Conservation (phyloP, 1,140 invertebrate species). For the Ruditapes philippinarum region DNA sequence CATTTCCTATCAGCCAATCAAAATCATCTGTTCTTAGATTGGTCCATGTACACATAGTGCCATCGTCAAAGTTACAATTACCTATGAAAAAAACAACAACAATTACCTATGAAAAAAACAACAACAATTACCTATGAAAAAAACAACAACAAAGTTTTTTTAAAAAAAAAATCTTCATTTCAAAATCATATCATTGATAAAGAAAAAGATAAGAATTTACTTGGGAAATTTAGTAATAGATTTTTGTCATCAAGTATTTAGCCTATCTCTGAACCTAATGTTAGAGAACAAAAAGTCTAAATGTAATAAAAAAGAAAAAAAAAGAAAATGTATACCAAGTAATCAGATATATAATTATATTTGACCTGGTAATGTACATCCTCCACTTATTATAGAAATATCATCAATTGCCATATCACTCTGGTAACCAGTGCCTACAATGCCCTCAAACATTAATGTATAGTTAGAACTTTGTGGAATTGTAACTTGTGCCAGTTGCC, state of each 20-base stretch:
- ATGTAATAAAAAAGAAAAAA: no score
- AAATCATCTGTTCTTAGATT: constrained; percentile 80
- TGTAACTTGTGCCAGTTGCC: constrained; percentile 77
- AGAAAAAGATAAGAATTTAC: no score
- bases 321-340: no score
- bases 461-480: constrained; percentile 70
- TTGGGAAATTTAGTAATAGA: no score
- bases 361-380: constrained; percentile 74
- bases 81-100: constrained; percentile 65
- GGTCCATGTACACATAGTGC: constrained; percentile 78
- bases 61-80: constrained; percentile 80
- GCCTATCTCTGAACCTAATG: no score
- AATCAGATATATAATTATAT: no score
- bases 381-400: constrained; percentile 89
- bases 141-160: no score
- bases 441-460: constrained; percentile 90
- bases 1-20: constrained; percentile 82
- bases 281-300: no score
- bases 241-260: no score
- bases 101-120: no score
- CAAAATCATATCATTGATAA: no score
- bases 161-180: neutral
- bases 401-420: constrained; percentile 93
- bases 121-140: no score
- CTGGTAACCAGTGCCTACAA: constrained; percentile 89